These are phyloP conservation scores for Hydraecia micacea DNA, from an alignment of 2,888 invertebrate species.

Conservation along the genomic window DNA sequence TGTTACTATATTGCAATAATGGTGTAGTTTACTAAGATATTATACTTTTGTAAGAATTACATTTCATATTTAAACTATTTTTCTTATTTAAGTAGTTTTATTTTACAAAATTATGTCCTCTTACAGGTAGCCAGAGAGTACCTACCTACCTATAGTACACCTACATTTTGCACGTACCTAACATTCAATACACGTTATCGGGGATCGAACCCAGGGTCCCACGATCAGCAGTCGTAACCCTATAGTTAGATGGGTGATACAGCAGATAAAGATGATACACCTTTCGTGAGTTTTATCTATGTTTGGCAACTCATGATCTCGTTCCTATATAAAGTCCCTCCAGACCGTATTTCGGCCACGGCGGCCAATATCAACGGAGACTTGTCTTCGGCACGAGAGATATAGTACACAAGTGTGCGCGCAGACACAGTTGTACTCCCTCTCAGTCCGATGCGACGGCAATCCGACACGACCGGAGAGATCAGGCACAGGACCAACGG, in stretches of 20 bases:
- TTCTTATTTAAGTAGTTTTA: constrained; percentile 51
- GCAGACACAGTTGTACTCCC: no score
- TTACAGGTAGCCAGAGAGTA: neutral
- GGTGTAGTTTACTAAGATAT: constrained; percentile 60
- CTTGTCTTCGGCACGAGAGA: no score
- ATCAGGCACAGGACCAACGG: no score
- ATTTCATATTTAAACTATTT: constrained; percentile 67
- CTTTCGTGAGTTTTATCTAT: neutral
- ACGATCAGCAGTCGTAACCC: neutral
- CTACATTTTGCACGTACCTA: neutral
- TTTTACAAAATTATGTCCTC: constrained; percentile 13
- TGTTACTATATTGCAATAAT: constrained; percentile 61
- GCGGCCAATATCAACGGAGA: no score
- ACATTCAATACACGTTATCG: neutral
- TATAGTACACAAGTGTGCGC: no score
- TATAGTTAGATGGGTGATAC: neutral
- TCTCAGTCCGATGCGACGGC: no score
- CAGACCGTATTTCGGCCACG: no score
- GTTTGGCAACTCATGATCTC: no score
- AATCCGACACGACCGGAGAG: no score
- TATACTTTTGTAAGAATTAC: constrained; percentile 66
- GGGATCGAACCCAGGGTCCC: neutral
- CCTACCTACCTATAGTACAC: neutral
- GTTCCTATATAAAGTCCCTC: no score
- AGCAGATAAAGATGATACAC: neutral